These are phyloP conservation scores for Euwallacea fornicatus DNA, from an alignment of 1,140 invertebrate species.

Conservation along the genomic window DNA sequence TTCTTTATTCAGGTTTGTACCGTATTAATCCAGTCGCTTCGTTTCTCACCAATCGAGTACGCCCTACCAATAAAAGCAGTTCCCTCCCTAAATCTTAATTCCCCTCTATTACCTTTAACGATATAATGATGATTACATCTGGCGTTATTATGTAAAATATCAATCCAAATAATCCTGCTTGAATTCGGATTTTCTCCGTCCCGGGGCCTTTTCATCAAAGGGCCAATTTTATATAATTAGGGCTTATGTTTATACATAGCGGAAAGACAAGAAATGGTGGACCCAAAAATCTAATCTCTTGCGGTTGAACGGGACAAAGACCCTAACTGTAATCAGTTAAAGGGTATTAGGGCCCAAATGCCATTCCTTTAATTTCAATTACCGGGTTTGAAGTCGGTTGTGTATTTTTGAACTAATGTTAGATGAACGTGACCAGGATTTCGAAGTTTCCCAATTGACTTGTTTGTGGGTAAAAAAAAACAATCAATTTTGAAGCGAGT, in stretches of 20 bases:
- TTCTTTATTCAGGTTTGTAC: too few species aligned
- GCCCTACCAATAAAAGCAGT: background rate
- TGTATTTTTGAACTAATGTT: too few species aligned
- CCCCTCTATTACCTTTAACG: background rate
- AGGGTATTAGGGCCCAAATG: slow-evolving; percentile 4
- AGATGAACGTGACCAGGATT: too few species aligned
- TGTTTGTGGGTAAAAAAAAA: too few species aligned
- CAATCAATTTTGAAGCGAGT: too few species aligned
- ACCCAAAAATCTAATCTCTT: slow-evolving; percentile 29
- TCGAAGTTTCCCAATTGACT: too few species aligned
- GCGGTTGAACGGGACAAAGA: slow-evolving; percentile 18
- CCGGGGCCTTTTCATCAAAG: slow-evolving; percentile 17
- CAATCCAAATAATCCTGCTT: background rate
- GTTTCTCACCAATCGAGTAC: too few species aligned
- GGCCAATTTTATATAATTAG: slow-evolving; percentile 28
- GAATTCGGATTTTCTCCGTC: slow-evolving; percentile 5
- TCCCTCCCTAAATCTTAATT: background rate
- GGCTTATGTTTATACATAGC: slow-evolving; percentile 27
- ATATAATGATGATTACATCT: slow-evolving; percentile 13
- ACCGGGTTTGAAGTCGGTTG: slow-evolving; percentile 3
- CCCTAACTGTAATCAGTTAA: slow-evolving; percentile 30
- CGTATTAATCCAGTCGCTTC: too few species aligned
- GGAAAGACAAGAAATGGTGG: slow-evolving; percentile 3
- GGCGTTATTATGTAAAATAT: slow-evolving; percentile 19
- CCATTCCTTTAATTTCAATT: slow-evolving; percentile 16